phyloP scores from a whole-genome alignment of 2,888 invertebrate genomes.

The Helobdella robusta region DNA sequence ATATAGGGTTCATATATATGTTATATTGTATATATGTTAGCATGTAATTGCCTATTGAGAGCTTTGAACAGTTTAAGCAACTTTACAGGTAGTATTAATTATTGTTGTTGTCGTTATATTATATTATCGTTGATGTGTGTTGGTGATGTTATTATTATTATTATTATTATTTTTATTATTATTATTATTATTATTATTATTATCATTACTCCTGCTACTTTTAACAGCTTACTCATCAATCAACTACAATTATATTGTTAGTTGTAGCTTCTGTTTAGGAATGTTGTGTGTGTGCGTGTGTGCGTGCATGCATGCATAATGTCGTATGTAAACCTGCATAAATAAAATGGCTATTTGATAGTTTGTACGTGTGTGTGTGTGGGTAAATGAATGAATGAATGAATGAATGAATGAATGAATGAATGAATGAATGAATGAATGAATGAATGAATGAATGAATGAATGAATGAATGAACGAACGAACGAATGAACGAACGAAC shows the following conservation, averaged over 20 bases:
- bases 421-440: background rate
- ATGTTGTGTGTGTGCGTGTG: background rate
- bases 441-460: background rate
- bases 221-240: background rate
- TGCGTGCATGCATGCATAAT: background rate
- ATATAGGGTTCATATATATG: too few relatives aligned
- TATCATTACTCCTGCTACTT: background rate
- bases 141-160: background rate
- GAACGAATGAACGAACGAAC: too few relatives aligned
- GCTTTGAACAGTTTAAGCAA: too few relatives aligned
- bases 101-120: too few relatives aligned
- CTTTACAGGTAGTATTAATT: too few relatives aligned
- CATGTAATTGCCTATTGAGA: too few relatives aligned
- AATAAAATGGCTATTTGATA: too few relatives aligned
- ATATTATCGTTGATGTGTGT: too few relatives aligned
- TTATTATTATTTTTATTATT: background rate
- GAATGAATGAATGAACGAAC: too few relatives aligned
- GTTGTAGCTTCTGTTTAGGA: background rate
- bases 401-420: conserved; percentile 5
- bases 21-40: too few relatives aligned
- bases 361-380: too few relatives aligned
- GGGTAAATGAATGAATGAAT: background rate
- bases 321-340: background rate
- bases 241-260: background rate
- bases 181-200: background rate